These are phyloP conservation scores for Pygmarrhopalites habei DNA, from an alignment of 1,140 invertebrate genomes.

Conservation along the genomic window DNA sequence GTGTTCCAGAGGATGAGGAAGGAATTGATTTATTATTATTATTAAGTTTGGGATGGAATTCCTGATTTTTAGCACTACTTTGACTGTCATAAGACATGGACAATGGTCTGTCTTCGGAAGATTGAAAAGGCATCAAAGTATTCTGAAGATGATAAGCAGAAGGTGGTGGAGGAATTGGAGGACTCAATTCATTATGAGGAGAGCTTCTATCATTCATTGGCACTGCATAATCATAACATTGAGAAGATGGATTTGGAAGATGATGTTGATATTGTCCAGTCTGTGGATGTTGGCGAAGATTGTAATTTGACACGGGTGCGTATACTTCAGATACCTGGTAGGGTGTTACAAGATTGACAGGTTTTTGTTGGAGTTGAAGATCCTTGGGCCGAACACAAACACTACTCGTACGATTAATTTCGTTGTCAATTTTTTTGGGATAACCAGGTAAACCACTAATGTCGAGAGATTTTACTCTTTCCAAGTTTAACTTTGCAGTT, in stretches of 20 bases:
- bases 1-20: no score
- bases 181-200: background rate
- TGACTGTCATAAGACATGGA: background rate
- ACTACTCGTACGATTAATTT: conserved; percentile 26
- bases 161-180: background rate
- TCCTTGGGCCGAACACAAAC: conserved; percentile 26
- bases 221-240: background rate
- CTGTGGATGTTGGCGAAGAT: background rate
- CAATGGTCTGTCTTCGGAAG: conserved; percentile 4
- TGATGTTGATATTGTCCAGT: no score
- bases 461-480: conserved; percentile 36
- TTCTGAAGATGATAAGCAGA: background rate
- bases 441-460: background rate
- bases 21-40: background rate
- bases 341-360: conserved; percentile 30
- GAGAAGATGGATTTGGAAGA: background rate
- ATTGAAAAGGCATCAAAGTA: background rate
- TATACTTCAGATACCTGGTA: conserved; percentile 24
- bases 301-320: conserved; percentile 7
- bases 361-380: conserved; percentile 20
- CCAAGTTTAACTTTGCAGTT: conserved; percentile 13
- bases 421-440: conserved; percentile 2
- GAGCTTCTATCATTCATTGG: background rate
- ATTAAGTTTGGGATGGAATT: background rate
- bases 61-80: background rate